These are phyloP conservation scores for Cyrtonyx montezumae DNA, from an alignment of 2,113 vertebrate genomes.

Conservation along the genomic window DNA sequence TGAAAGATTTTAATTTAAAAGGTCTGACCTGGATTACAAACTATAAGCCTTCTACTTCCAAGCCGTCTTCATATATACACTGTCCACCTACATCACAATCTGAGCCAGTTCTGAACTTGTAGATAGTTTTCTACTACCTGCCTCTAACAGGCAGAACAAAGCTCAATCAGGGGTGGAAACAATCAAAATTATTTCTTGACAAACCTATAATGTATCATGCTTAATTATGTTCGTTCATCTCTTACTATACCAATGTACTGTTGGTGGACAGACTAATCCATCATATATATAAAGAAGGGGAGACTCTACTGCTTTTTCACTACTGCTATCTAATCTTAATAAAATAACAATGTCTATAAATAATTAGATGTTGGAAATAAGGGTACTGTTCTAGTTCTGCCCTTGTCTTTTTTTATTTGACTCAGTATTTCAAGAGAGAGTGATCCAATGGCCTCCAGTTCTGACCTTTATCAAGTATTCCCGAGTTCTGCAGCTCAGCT, in stretches of 20 bases:
- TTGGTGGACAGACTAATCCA: neutral
- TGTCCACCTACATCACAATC: neutral
- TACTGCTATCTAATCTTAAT: constrained; percentile 5
- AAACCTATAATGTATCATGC: neutral
- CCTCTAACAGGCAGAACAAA: constrained; percentile 11
- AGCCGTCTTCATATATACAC: neutral
- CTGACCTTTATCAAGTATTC: constrained; percentile 32
- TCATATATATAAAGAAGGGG: neutral
- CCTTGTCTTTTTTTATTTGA: neutral
- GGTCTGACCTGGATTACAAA: constrained; percentile 14
- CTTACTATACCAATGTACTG: neutral
- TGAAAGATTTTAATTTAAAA: neutral
- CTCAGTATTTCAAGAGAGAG: neutral
- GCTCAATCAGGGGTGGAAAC: neutral
- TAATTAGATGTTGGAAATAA: constrained; percentile 38
- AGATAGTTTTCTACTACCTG: neutral
- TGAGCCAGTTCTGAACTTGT: neutral
- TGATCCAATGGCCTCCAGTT: neutral
- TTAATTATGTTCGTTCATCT: neutral
- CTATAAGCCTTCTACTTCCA: constrained; percentile 8
- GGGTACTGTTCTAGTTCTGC: neutral
- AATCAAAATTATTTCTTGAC: neutral
- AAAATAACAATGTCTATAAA: constrained; percentile 20
- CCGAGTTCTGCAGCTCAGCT: constrained; percentile 10
- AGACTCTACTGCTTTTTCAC: neutral